Conservation (phyloP, 2,888 invertebrate genomes). For the Pheosia tremula region DNA sequence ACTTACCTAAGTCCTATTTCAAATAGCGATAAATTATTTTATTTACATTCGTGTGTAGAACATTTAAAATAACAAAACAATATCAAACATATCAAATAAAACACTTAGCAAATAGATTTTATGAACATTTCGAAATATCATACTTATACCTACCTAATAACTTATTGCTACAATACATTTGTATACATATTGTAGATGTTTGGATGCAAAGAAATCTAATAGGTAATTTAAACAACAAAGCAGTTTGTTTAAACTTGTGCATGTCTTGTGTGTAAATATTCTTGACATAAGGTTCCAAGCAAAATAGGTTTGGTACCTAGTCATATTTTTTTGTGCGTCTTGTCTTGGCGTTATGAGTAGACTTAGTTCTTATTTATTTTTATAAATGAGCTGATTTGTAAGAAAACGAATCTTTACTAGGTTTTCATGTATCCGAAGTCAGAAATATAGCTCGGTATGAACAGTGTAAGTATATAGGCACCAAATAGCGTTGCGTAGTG, state of each 20-base stretch:
- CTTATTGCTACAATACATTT: background rate
- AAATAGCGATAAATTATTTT: background rate
- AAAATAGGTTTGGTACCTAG: too few relatives aligned
- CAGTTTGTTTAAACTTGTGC: background rate
- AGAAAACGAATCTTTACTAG: too few relatives aligned
- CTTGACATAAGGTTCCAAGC: too few relatives aligned
- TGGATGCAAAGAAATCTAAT: background rate
- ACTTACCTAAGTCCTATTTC: background rate
- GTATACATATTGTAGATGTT: background rate
- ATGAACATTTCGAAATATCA: slow-evolving; percentile 14
- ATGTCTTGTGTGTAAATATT: background rate
- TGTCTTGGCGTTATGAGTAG: too few relatives aligned
- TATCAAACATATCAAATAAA: slow-evolving; percentile 23
- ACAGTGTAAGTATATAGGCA: too few relatives aligned
- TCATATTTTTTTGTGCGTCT: too few relatives aligned
- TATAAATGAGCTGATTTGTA: too few relatives aligned
- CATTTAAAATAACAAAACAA: slow-evolving; percentile 31
- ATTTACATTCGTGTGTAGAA: background rate
- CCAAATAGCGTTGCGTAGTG: too few relatives aligned
- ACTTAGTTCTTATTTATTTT: too few relatives aligned
- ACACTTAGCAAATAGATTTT: slow-evolving; percentile 15
- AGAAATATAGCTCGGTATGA: too few relatives aligned
- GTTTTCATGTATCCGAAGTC: too few relatives aligned
- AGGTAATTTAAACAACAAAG: background rate
- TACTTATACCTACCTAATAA: slow-evolving; percentile 1